A percentile compares a stretch with the other conserved stretches of the same genome.
Evolutionary conservation across 2,888 invertebrate genomes (phyloP).

Genomic region (Synergus japonicus): DNA sequence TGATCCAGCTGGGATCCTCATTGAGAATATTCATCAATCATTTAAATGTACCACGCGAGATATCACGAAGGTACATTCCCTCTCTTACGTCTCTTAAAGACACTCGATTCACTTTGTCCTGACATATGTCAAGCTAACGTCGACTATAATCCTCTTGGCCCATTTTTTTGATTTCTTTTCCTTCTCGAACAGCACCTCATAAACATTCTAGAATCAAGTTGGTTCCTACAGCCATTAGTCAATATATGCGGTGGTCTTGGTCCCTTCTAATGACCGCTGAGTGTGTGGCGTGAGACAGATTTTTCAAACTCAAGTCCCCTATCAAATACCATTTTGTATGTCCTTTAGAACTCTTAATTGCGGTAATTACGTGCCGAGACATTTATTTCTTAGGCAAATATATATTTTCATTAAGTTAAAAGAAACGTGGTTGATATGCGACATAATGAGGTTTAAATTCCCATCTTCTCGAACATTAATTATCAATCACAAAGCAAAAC

Average conservation of each 20-base stretch:
- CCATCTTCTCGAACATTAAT: neutral
- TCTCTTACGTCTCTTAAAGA: neutral
- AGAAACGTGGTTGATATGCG: neutral
- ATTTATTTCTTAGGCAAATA: neutral
- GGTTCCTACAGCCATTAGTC: conserved; percentile 52
- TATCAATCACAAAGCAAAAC: neutral
- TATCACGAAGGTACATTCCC: neutral
- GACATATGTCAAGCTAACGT: conserved; percentile 75
- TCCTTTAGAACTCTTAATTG: neutral
- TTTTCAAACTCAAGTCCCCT: neutral
- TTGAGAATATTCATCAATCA: conserved; percentile 75
- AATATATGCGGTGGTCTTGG: conserved; percentile 48
- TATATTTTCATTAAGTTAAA: neutral
- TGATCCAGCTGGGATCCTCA: conserved; percentile 73
- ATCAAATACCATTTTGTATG: conserved; percentile 11
- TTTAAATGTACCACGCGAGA: conserved; percentile 70
- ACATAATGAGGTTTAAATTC: neutral
- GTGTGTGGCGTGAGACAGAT: conserved; percentile 3
- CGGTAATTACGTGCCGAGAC: neutral
- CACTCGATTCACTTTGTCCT: conserved; percentile 57
- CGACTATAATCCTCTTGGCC: conserved; percentile 52
- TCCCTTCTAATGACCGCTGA: conserved; percentile 52
- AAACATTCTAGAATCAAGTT: neutral
- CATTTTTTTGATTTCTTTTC: neutral
- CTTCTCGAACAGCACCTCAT: neutral